Conservation (phyloP, 2,113 vertebrate species). For the Prunella fulvescens region DNA sequence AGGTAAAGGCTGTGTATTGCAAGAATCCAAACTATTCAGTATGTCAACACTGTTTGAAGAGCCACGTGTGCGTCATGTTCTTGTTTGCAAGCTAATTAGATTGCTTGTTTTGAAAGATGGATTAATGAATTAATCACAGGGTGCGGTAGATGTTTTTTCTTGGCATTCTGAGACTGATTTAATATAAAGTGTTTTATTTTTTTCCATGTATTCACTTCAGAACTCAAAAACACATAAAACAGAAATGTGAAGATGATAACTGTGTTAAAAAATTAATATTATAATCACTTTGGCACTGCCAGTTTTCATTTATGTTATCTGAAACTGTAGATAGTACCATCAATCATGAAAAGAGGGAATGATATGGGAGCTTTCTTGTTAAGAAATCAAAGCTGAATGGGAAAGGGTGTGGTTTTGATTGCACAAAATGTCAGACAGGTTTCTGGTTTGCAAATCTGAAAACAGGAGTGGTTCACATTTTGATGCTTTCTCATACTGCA, state of each 20-base stretch:
- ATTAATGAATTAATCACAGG: conserved; percentile 58
- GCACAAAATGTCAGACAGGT: background rate
- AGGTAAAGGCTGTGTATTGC: background rate
- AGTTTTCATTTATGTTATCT: background rate
- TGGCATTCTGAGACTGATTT: background rate
- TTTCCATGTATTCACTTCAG: background rate
- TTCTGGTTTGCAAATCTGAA: conserved; percentile 11
- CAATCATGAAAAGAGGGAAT: background rate
- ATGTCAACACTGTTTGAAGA: conserved; percentile 19
- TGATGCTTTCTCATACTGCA: background rate
- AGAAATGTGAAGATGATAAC: background rate
- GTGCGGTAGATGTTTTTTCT: conserved; percentile 14
- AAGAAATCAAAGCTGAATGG: background rate
- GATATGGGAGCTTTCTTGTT: background rate
- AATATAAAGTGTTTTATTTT: background rate
- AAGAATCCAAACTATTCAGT: conserved; percentile 16
- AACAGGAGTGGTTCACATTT: background rate
- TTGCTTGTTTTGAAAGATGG: conserved; percentile 45
- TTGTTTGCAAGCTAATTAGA: conserved; percentile 56
- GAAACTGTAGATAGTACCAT: background rate
- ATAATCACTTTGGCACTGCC: background rate
- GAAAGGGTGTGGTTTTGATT: background rate
- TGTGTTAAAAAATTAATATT: background rate
- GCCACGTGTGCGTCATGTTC: conserved; percentile 17
- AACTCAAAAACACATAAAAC: background rate